Evolutionary conservation across 2,888 invertebrate species (phyloP).

Genomic region (Dendrolimus pini): DNA sequence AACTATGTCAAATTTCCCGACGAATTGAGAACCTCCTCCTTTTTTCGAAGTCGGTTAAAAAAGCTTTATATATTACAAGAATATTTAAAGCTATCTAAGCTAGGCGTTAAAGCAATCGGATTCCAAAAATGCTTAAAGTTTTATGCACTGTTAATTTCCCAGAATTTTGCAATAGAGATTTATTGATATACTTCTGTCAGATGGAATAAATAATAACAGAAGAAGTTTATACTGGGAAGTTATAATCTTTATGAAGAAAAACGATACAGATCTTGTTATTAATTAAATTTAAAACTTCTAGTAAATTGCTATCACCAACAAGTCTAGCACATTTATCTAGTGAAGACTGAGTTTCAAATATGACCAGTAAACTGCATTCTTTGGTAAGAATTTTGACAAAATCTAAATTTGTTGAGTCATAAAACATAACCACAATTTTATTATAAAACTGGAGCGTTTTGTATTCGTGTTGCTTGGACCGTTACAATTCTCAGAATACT

Average conservation of each 20-base stretch:
- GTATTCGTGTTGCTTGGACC: constrained; percentile 39
- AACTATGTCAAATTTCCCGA: too few species aligned
- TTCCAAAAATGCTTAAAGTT: too few species aligned
- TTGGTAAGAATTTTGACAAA: constrained; percentile 36
- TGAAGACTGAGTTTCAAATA: constrained; percentile 1
- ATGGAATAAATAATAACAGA: too few species aligned
- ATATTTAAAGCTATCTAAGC: too few species aligned
- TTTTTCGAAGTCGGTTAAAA: too few species aligned
- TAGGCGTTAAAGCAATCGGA: too few species aligned
- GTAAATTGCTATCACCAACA: constrained; percentile 4
- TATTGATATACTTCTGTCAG: too few species aligned
- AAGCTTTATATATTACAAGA: too few species aligned
- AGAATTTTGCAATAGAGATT: too few species aligned
- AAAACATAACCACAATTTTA: constrained; percentile 43
- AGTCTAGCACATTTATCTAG: constrained; percentile 4
- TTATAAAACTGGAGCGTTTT: constrained; percentile 55
- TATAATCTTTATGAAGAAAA: neutral
- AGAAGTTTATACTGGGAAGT: too few species aligned
- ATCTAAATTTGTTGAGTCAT: constrained; percentile 42
- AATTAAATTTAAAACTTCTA: neutral
- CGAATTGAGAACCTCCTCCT: too few species aligned
- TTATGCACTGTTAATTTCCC: too few species aligned
- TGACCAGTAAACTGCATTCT: constrained; percentile 22
- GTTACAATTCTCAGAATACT: constrained; percentile 58
- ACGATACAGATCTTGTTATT: neutral